phyloP scores from a whole-genome alignment of 2,888 invertebrate species.

The Yponomeuta evonymella region DNA sequence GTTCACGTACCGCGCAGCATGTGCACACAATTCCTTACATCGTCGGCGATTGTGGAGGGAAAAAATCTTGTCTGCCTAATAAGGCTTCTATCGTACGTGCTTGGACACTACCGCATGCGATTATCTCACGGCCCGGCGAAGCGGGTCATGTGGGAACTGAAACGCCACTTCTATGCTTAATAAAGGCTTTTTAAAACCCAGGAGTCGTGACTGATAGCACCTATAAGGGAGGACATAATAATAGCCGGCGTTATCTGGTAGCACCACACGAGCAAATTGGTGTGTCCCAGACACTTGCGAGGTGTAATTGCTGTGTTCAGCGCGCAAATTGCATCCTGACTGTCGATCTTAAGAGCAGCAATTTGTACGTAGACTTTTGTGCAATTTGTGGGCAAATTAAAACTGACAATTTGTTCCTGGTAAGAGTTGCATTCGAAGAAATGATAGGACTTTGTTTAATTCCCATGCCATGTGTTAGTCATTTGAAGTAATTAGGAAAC shows the following conservation, averaged over 20 bases:
- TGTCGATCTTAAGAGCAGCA: conserved; percentile 9
- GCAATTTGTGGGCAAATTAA: conserved; percentile 3
- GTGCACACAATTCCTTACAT: neutral
- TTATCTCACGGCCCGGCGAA: conserved; percentile 61
- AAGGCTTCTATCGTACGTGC: conserved; percentile 60
- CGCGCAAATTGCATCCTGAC: conserved; percentile 41
- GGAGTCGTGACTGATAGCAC: conserved; percentile 8
- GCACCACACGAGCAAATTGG: neutral
- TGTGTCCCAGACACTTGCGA: conserved; percentile 10
- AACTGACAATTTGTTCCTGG: neutral
- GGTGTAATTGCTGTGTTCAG: conserved; percentile 33
- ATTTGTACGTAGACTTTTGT: conserved; percentile 8
- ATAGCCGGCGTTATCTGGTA: neutral
- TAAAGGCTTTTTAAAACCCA: neutral
- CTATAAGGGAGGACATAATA: neutral
- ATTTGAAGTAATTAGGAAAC: neutral
- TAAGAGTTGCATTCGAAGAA: neutral
- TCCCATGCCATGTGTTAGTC: neutral
- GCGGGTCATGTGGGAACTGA: conserved; percentile 45
- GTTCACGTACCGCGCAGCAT: no score
- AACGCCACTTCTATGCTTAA: no score
- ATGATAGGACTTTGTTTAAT: neutral
- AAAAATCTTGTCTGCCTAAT: conserved; percentile 57
- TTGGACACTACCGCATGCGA: conserved; percentile 53
- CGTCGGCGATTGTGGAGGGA: conserved; percentile 37